Percentiles rank a stretch among this genome's conserved stretches.
These are phyloP conservation scores for Xiphorhynchus erythropygius DNA, from an alignment of 2,797 vertebrate species.

Conservation along the genomic window DNA sequence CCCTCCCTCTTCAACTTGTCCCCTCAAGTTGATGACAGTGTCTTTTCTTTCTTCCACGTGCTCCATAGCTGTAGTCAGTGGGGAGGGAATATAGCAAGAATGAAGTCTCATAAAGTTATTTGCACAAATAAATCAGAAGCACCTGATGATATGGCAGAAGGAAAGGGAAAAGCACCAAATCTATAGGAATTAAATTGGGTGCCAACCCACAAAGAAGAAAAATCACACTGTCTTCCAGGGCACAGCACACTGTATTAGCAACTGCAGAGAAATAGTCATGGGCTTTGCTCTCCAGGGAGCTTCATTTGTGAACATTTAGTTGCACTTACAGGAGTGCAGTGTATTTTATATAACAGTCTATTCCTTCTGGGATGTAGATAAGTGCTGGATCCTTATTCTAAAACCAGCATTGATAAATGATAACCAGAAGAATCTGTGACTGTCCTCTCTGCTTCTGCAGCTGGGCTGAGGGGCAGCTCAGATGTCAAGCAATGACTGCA, in stretches of 20 bases:
- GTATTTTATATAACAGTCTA: background rate
- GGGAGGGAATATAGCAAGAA: background rate
- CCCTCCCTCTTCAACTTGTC: background rate
- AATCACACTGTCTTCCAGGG: background rate
- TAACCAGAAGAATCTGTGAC: background rate
- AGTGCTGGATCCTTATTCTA: background rate
- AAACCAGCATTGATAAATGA: background rate
- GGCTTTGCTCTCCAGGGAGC: background rate
- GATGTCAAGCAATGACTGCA: background rate
- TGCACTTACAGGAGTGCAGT: background rate
- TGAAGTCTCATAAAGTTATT: background rate
- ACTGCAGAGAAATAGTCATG: background rate
- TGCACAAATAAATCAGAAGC: background rate
- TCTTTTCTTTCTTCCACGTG: background rate
- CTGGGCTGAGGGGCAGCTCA: background rate
- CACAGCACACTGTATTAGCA: background rate
- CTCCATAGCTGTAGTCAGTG: background rate
- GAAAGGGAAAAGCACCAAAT: background rate
- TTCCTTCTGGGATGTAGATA: background rate
- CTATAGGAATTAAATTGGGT: background rate
- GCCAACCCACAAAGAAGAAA: background rate
- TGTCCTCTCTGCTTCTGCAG: background rate
- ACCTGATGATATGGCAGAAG: background rate
- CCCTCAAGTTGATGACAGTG: accelerated
- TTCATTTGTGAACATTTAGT: background rate